These are phyloP conservation scores for Morone chrysops DNA, from an alignment of 2,113 vertebrate genomes.

Conservation along the genomic window DNA sequence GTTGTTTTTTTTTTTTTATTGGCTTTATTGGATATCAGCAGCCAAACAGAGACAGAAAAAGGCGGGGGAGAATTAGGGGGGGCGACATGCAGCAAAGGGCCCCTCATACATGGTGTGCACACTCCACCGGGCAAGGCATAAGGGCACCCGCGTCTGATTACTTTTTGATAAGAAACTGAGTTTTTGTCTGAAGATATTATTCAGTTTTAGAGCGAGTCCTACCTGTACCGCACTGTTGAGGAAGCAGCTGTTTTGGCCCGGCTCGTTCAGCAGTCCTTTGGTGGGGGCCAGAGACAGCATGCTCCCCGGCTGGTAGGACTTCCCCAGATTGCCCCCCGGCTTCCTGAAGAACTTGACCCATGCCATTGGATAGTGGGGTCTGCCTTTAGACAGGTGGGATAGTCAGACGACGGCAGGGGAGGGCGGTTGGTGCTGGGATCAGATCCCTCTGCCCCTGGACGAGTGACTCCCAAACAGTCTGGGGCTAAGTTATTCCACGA, in stretches of 20 bases:
- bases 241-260: conserved; percentile 98
- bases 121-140: no score
- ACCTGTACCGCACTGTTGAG: conserved; percentile 99
- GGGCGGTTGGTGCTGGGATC: conserved; percentile 22
- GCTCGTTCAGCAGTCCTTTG: conserved; percentile 96
- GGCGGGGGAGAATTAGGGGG: no score
- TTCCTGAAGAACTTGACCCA: conserved; percentile 95
- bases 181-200: no score
- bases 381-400: conserved; percentile 53
- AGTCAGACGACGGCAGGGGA: conserved; percentile 18
- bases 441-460: conserved; percentile 18
- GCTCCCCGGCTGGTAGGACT: conserved; percentile 94
- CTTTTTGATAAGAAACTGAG: no score
- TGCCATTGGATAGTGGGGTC: conserved; percentile 88
- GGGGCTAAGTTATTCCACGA: conserved; percentile 76
- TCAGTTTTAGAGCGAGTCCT: conserved; percentile 38
- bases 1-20: no score
- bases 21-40: no score
- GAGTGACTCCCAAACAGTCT: conserved; percentile 46
- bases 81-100: no score
- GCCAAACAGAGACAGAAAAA: no score
- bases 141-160: no score
- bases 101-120: no score
- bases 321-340: conserved; percentile 92
- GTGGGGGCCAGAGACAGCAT: conserved; percentile 96